Evolutionary conservation across 2,888 invertebrate genomes (phyloP).

Genomic region (Acleris emargana): DNA sequence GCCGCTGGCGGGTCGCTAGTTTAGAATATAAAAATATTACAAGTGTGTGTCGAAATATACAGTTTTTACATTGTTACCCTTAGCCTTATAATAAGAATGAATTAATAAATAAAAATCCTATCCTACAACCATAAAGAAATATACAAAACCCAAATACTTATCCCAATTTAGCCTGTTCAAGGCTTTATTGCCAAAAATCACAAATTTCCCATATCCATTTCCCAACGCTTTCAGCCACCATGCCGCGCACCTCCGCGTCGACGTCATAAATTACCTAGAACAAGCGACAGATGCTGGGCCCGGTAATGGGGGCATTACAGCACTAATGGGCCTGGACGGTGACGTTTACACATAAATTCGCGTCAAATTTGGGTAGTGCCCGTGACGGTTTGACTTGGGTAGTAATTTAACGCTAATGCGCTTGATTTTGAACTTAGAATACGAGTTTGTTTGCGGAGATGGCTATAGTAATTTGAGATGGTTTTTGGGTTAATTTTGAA

Average conservation of each 20-base stretch:
- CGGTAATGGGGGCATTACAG: conserved; percentile 81
- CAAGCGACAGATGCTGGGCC: conserved; percentile 79
- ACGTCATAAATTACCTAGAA: conserved; percentile 81
- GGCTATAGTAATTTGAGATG: neutral
- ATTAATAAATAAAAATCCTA: too few relatives aligned
- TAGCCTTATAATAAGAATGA: too few relatives aligned
- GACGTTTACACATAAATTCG: conserved; percentile 81
- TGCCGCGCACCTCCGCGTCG: conserved; percentile 66
- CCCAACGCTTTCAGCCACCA: conserved; percentile 49
- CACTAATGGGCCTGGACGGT: conserved; percentile 78
- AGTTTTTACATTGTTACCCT: too few relatives aligned
- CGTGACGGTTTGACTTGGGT: conserved; percentile 14
- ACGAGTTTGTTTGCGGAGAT: neutral
- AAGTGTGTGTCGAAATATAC: too few relatives aligned
- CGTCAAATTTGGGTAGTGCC: conserved; percentile 72
- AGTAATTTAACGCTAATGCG: conserved; percentile 4
- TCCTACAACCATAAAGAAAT: too few relatives aligned
- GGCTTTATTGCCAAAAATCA: neutral
- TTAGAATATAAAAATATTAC: too few relatives aligned
- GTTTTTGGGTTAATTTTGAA: too few relatives aligned
- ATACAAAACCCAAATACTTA: neutral
- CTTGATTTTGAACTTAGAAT: neutral
- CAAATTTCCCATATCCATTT: conserved; percentile 20
- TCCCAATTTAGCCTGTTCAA: neutral
- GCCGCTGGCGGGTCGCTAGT: too few relatives aligned